Evolutionary conservation across 2,113 vertebrate genomes (phyloP), one percentile per base, ranked within the genome.

Genomic region (Mus spicilegus): DNA sequence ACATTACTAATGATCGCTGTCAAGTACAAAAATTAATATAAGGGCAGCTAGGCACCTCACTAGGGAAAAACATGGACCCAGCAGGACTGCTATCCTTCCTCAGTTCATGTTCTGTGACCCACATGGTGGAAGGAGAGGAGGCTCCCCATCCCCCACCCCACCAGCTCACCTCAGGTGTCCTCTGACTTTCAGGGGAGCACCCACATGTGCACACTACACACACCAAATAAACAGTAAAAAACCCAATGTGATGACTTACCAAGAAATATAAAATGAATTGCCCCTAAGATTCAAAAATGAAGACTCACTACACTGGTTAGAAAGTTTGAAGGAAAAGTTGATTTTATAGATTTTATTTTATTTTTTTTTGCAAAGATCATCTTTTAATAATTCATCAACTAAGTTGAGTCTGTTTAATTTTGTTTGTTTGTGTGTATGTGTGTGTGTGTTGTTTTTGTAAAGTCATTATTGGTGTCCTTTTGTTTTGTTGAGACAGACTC

Each of bases 271-370:
- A 91, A 81, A 61, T 80, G 51, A 77, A 65, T 87, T 92, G 5
- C 10, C 46, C 8, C 36, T 46, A 65, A 26, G 49, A 70, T 90
- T 91, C 69, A 90, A 26, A 95, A 89, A n/a, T 75, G 30, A 72
- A 89, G 39, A 93, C 36, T 20, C 19, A 87, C 46, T 2, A 54
- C 72, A 26, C 94, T 33, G 17, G 3, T 14, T 81, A 46, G 16
- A 95, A 22, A 92, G 2, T 28, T 93, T 33, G 49, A 17, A 90
- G 19, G 33, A 91, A 63, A 93, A 92, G 69, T 77, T 91, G 36
- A 75, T 92, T 97, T 95, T 89, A 54, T 42, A 91, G 70, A 54
- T 58, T 54, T 54, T 54, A 42, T 42, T 42, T 42, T 42, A 42
- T 93, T 14, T 46, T 14, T 46, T 14, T 86, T 86, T 86, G 26